Evolutionary conservation across 2,797 vertebrate genomes (phyloP).

Genomic region (Aulostomus chinensis): DNA sequence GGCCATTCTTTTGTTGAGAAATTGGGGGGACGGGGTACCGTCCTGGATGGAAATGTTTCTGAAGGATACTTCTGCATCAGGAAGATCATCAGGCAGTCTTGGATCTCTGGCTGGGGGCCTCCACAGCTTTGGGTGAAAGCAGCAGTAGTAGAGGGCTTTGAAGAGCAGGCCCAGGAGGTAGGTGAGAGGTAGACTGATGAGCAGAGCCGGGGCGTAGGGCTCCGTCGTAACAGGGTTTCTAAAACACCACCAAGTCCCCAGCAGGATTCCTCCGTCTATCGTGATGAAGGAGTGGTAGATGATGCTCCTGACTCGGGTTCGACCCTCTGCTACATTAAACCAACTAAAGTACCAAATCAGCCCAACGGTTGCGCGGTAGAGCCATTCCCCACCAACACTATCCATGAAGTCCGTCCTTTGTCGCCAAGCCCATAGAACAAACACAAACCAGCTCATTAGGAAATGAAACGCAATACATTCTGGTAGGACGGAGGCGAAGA

Average conservation of each 20-base stretch:
- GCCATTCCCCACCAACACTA: constrained; percentile 76
- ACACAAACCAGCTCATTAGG: constrained; percentile 78
- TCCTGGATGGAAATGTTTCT: constrained; percentile 45
- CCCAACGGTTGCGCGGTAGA: constrained; percentile 88
- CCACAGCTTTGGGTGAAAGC: constrained; percentile 85
- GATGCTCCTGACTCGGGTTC: constrained; percentile 79
- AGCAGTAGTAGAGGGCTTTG: constrained; percentile 85
- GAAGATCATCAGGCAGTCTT: constrained; percentile 44
- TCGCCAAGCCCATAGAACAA: constrained; percentile 85
- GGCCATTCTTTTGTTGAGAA: constrained; percentile 77
- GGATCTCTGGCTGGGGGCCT: constrained; percentile 28
- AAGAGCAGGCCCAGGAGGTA: constrained; percentile 83
- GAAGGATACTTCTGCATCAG: constrained; percentile 51
- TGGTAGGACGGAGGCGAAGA: constrained; percentile 86
- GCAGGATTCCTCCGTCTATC: constrained; percentile 80
- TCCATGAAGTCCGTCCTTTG: constrained; percentile 92
- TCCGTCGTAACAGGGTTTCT: constrained; percentile 47
- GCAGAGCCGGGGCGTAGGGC: constrained; percentile 44
- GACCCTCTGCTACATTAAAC: constrained; percentile 89
- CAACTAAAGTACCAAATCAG: constrained; percentile 96
- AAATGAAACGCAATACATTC: constrained; percentile 80
- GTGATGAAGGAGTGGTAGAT: constrained; percentile 88
- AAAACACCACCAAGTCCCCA: constrained; percentile 78
- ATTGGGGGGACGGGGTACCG: constrained; percentile 9
- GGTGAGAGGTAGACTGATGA: constrained; percentile 52